Percentiles rank a stretch among this genome's conserved stretches.
These are phyloP conservation scores for Eupithecia abbreviata DNA, from an alignment of 2,888 invertebrate genomes.

Conservation along the genomic window DNA sequence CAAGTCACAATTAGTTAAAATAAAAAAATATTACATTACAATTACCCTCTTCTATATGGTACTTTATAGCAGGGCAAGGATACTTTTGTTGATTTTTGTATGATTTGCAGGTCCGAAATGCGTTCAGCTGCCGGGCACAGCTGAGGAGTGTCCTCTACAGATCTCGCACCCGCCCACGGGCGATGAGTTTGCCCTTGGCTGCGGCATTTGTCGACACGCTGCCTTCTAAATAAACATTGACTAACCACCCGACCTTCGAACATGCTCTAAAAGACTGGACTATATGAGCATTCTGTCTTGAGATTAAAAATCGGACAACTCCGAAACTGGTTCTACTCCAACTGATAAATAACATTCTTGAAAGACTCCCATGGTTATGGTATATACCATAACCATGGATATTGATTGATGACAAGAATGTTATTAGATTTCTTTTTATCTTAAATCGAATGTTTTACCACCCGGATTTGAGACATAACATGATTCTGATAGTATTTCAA, in stretches of 20 bases:
- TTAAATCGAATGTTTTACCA: background rate
- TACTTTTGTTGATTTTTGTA: background rate
- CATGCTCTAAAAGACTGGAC: background rate
- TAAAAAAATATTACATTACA: background rate
- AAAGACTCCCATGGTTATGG: background rate
- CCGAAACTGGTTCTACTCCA: background rate
- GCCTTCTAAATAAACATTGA: constrained; percentile 60
- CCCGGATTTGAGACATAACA: background rate
- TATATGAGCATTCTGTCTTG: background rate
- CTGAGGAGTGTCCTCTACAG: constrained; percentile 97
- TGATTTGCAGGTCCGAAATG: constrained; percentile 90
- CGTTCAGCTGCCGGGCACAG: constrained; percentile 92
- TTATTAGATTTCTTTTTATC: too few species aligned
- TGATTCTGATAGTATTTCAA: background rate
- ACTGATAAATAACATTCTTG: background rate
- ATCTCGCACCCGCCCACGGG: constrained; percentile 98
- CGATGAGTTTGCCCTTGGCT: constrained; percentile 98
- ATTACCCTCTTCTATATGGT: background rate
- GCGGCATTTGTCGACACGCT: constrained; percentile 97
- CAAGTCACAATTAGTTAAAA: background rate
- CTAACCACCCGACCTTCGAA: background rate
- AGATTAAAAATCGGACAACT: background rate
- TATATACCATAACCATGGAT: too few species aligned
- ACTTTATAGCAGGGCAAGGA: background rate
- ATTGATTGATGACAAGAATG: too few species aligned